Conservation (phyloP, 1,140 invertebrate species). For the Calycopis cecrops region DNA sequence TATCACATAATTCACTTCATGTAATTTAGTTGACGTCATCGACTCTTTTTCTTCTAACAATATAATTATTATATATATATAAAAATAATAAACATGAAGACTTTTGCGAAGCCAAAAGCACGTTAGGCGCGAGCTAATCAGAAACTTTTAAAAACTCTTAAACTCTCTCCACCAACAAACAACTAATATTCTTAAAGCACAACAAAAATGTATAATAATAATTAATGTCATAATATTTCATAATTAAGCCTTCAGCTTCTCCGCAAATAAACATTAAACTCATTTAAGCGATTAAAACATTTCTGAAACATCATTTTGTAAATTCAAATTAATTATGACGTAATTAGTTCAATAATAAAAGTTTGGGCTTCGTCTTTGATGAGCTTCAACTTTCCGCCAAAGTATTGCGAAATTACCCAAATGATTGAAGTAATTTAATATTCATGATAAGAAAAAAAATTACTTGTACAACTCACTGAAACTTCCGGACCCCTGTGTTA, state of each 20-base stretch:
- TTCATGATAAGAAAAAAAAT: conserved; percentile 1
- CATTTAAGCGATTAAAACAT: background rate
- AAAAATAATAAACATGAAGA: no score
- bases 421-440: conserved; percentile 6
- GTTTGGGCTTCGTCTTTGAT: conserved; percentile 1
- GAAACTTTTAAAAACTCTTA: no score
- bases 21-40: no score
- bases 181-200: no score
- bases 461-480: background rate
- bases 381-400: background rate
- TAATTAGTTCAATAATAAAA: conserved; percentile 4
- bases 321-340: background rate
- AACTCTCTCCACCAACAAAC: no score
- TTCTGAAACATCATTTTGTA: background rate
- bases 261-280: background rate
- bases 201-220: background rate
- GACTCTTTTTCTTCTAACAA: no score
- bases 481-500: background rate
- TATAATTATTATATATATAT: no score
- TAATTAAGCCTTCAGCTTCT: background rate
- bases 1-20: no score
- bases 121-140: no score
- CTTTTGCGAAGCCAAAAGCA: no score
- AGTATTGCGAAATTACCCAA: conserved; percentile 1
- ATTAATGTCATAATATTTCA: background rate